Evolutionary conservation across 2,113 vertebrate genomes (phyloP), one percentile per base, ranked within the genome.

Genomic region (Dipodomys merriami): DNA sequence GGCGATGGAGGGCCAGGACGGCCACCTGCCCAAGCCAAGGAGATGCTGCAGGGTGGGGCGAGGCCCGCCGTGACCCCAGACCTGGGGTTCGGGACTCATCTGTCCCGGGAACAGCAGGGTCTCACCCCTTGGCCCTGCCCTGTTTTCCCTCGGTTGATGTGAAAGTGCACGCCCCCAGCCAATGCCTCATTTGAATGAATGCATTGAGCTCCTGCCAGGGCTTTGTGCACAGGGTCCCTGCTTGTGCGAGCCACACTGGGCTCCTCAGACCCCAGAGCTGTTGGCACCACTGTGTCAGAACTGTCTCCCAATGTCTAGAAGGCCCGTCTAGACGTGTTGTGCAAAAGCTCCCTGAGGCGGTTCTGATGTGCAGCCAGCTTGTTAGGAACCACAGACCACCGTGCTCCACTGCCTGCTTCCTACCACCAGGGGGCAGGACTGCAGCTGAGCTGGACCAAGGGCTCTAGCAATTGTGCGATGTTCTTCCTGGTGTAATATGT

Each of bases 401-500:
- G 15, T 57, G 53, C 53, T 18, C 53, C 35, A 35, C 77, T 20
- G 29, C 25, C 57, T 8, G 25, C 83, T 81, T 53, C 88, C 46
- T 9, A 33, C 65, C 27, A 30, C 68, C 64, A 92, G 88, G 72
- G 69, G 85, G 74, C 81, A 33, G 85, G 81, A 49, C 77, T 16
- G 16, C 1, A 23, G 11, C 15, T 9, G 60, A 68, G 84, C 79
- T 18, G 2, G 44, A 13, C 35, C 15, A 1, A 57, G 0, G 30
- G 67, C 46, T 44, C 53, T 3, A 64, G 68, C 35, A 30, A 46
- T 0, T 15, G 27, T 0, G 1, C 0, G 1, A 15, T 0, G 27
- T 23, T 3, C 44, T 39, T 71, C 69, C 46, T 29, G 46, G 18
- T 1, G 77, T 3, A 8, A 1, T 0, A 0, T 0, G 39, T 77